Evolutionary conservation across 2,113 vertebrate genomes (phyloP), one percentile per base, ranked within the genome.

Genomic region (Mustela lutreola): DNA sequence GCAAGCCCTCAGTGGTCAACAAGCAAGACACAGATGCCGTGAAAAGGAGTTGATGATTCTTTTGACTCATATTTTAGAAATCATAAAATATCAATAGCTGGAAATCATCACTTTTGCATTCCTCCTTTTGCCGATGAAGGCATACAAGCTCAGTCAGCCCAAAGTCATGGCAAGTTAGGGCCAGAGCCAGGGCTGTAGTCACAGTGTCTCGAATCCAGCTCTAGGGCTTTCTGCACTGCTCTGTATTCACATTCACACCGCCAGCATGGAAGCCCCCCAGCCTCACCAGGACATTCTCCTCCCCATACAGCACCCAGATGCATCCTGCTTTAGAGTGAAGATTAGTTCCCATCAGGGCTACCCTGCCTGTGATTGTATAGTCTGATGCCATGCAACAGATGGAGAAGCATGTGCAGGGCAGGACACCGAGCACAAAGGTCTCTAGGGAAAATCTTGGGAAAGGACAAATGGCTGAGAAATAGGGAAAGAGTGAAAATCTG

Each of bases 111-210:
- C 39, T 39, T 39, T 39, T 39, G 39, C 39, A 39, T 39, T 81
- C 50, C 39, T 92, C 42, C 33, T 94, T 39, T 85, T 56, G 36
- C 31, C 87, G 63, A 70, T 93, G 63, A 98, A 90, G 84, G 67
- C n/a, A 56, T n/a, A 31, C 90, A 97, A 0, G 4, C 48, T 96
- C 96, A 87, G 15, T 96, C 22, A 91, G 7, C 94, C 95, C 71
- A n/a, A 93, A 1, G 50, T 28, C 14, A 0, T 0, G 92, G 91
- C 36, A 84, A 95, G 95, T 88, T 79, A 88, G 42, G 62, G 63
- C 12, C 53, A 94, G 93, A 76, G 81, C 21, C 31, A 89, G 53
- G 15, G 42, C 39, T 88, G 19, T 1, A 45, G 36, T 7, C 21
- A 9, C 11, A 4, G 22, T 0, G 65, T 80, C 22, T 45, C 91